phyloP scores from a whole-genome alignment of 2,888 invertebrate species.

The Scaeva pyrastri region DNA sequence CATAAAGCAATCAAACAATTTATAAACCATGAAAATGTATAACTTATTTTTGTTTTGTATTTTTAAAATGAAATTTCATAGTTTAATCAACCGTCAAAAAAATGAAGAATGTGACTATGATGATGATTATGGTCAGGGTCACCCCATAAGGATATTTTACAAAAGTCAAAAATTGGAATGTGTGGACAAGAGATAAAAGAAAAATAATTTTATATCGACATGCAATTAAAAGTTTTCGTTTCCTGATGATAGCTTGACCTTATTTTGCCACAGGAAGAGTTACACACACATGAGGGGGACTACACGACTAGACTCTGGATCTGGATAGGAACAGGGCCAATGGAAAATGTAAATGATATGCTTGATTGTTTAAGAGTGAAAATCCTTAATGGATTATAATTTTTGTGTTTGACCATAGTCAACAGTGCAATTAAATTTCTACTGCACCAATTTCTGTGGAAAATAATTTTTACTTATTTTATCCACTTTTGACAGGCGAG shows the following conservation, averaged over 20 bases:
- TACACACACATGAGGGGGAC: too few species aligned
- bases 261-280: not conserved
- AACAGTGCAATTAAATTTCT: conserved; percentile 32
- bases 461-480: conserved; percentile 39
- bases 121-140: not conserved
- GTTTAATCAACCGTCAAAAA: conserved; percentile 60
- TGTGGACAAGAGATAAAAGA: not conserved
- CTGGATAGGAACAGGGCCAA: not conserved
- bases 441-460: conserved; percentile 24
- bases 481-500: conserved; percentile 62
- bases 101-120: not conserved
- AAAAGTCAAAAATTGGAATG: conserved; percentile 34
- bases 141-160: conserved; percentile 17
- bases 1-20: conserved; percentile 36
- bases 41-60: conserved; percentile 57
- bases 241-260: conserved; percentile 40
- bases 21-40: conserved; percentile 53
- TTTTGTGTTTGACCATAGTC: conserved; percentile 59
- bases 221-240: conserved; percentile 62
- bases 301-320: not conserved
- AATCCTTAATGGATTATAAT: conserved; percentile 38
- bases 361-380: conserved; percentile 42
- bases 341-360: conserved; percentile 13
- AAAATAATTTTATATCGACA: conserved; percentile 42
- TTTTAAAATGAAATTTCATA: conserved; percentile 70